phyloP scores from a whole-genome alignment of 2,888 invertebrate genomes.

The Lasioglossum zephyrum region DNA sequence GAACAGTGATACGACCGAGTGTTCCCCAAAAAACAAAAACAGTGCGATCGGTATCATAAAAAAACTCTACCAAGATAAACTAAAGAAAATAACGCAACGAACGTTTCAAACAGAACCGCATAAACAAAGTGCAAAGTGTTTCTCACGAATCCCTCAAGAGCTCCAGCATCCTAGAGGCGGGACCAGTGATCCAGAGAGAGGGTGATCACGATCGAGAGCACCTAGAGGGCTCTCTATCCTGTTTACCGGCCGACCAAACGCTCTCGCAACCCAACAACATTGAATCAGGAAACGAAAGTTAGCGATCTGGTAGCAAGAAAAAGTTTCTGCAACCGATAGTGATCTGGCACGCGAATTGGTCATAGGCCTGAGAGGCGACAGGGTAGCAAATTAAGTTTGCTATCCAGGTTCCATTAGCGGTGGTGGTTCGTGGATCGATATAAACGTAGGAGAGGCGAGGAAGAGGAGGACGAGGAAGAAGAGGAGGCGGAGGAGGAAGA shows the following conservation, averaged over 20 bases:
- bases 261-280: not conserved
- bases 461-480: not conserved
- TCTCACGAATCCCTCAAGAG: not conserved
- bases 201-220: not conserved
- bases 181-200: not conserved
- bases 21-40: not conserved
- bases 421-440: constrained; percentile 37
- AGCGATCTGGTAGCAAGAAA: not conserved
- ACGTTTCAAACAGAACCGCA: not conserved
- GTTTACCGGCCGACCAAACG: not conserved
- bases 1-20: not conserved
- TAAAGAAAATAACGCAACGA: not conserved
- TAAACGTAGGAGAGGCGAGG: not conserved
- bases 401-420: constrained; percentile 52
- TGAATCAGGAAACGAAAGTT: not conserved
- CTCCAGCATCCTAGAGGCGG: not conserved
- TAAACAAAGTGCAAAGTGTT: not conserved
- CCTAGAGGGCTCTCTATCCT: not conserved
- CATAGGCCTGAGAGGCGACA: constrained; percentile 35
- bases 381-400: constrained; percentile 49
- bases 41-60: not conserved
- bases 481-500: not conserved
- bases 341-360: constrained; percentile 37
- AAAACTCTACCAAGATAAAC: not conserved
- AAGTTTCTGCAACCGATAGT: not conserved